Conservation (phyloP, 2,888 invertebrate species). For the Dyspetes luteomarginatus region DNA sequence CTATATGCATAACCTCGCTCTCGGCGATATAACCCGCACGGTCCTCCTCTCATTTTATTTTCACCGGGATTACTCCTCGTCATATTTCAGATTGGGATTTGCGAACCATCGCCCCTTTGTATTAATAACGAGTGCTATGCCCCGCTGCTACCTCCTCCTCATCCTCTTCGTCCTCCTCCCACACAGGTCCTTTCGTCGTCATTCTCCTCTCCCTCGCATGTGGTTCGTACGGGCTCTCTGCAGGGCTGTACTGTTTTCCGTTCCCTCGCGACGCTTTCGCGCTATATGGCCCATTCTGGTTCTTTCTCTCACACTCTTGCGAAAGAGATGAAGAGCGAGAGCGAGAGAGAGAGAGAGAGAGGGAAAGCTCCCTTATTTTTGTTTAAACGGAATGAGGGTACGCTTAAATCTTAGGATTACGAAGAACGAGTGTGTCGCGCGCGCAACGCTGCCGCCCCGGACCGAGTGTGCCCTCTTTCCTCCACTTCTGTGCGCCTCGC, state of each 20-base stretch:
- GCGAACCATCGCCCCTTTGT: slow-evolving; percentile 78
- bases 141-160: slow-evolving; percentile 58
- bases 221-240: slow-evolving; percentile 54
- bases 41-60: slow-evolving; percentile 75
- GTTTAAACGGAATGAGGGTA: slow-evolving; percentile 76
- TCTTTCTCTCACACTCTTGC: slow-evolving; percentile 56
- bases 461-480: slow-evolving; percentile 34
- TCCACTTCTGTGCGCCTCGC: slow-evolving; percentile 19
- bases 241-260: slow-evolving; percentile 39
- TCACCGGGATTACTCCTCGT: slow-evolving; percentile 79
- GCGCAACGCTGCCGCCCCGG: slow-evolving; percentile 46
- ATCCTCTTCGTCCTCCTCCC: slow-evolving; percentile 55
- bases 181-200: slow-evolving; percentile 9
- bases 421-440: slow-evolving; percentile 68
- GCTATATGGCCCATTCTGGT: slow-evolving; percentile 63
- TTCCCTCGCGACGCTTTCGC: slow-evolving; percentile 39
- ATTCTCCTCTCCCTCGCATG: slow-evolving; percentile 17
- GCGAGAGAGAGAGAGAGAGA: slow-evolving; percentile 43
- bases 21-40: slow-evolving; percentile 55
- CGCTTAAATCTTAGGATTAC: slow-evolving; percentile 79
- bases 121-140: slow-evolving; percentile 77
- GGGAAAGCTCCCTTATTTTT: slow-evolving; percentile 74
- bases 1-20: slow-evolving; percentile 47
- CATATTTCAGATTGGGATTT: slow-evolving; percentile 82
- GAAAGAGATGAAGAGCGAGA: background rate